Base-by-base conservation (phyloP, 2,113 vertebrate species). In the Poeciliopsis retropinna region DNA sequence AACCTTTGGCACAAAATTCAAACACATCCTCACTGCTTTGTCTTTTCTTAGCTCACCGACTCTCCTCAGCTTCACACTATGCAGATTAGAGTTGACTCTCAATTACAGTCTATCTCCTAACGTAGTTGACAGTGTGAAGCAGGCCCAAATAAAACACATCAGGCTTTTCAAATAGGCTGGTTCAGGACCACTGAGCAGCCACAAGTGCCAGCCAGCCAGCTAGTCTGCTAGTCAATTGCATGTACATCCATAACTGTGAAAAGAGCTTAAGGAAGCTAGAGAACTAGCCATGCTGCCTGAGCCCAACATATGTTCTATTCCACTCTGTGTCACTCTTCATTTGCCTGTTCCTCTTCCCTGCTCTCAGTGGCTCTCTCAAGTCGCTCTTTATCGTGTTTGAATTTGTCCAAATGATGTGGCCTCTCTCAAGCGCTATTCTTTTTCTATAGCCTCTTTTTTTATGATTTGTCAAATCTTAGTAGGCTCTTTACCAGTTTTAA, bases 221-320 rank as follows among this genome's bases (percentile, higher is more conserved):
- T 94, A 96, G 95, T 77, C 88, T 79, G 87, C 85, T 76, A 69
- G 89, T 88, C 90, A 90, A 80, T 66, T 79, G 76, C 78, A 74
- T 87, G 83, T 84, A 85, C 84, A 75, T 80, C 78, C 69, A 78
- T 78, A 78, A 64, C 75, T 81, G 84, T 67, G 77, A 84, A 88
- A 84, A 79, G 84, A 80, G 83, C 85, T 86, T 76, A 79, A 82
- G 81, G 79, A 90, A 85, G 76, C 85, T 76, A 66, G 73, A 82
- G 74, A 78, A 70, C 82, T 82, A 85, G 67, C 85, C 70, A 79
- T 76, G 81, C 85, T 78, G 80, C 31, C 70, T 68, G 84, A 73
- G 77, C 76, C 69, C 93, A 94, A 96, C 97, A 98, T 97, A 98
- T 97, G 97, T 95, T 97, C 95, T 93, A 94, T 95, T 98, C 95